Percentiles rank a stretch among this genome's conserved stretches.
Conservation (phyloP, 2,888 invertebrate genomes). For the Platerodrilus igneus region DNA sequence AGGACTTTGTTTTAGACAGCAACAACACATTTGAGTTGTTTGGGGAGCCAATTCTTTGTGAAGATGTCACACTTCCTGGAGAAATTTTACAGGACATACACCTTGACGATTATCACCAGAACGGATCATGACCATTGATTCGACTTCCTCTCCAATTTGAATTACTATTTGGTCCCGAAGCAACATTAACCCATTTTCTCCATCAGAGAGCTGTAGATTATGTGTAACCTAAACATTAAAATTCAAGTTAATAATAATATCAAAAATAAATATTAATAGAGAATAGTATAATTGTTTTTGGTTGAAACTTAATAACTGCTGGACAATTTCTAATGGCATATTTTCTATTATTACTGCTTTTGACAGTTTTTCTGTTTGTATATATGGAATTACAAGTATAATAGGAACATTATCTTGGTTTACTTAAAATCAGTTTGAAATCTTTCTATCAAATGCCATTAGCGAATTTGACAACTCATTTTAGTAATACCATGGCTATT, state of each 20-base stretch:
- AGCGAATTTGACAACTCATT: too few relatives aligned
- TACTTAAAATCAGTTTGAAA: too few relatives aligned
- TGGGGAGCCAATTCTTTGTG: slow-evolving; percentile 40
- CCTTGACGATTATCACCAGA: slow-evolving; percentile 91
- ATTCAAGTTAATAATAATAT: background rate
- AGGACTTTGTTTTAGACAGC: slow-evolving; percentile 31
- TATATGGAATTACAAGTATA: too few relatives aligned
- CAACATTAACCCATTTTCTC: slow-evolving; percentile 74
- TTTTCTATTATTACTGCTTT: too few relatives aligned
- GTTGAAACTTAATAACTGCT: too few relatives aligned
- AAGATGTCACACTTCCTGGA: slow-evolving; percentile 90
- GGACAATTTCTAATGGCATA: too few relatives aligned
- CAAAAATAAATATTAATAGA: background rate
- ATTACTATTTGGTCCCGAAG: slow-evolving; percentile 93
- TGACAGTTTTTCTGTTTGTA: too few relatives aligned
- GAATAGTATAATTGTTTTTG: too few relatives aligned
- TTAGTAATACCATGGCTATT: too few relatives aligned
- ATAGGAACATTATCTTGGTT: too few relatives aligned
- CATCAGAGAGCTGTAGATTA: slow-evolving; percentile 81
- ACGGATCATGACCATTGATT: slow-evolving; percentile 90
- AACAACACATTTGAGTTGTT: slow-evolving; percentile 38
- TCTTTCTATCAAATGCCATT: too few relatives aligned
- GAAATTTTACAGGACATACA: slow-evolving; percentile 88
- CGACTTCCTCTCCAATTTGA: slow-evolving; percentile 83
- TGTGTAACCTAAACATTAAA: slow-evolving; percentile 58